A percentile compares a stretch with the other conserved stretches of the same genome.
Conservation (phyloP, 2,797 vertebrate species). For the Rhynchonycteris naso region DNA sequence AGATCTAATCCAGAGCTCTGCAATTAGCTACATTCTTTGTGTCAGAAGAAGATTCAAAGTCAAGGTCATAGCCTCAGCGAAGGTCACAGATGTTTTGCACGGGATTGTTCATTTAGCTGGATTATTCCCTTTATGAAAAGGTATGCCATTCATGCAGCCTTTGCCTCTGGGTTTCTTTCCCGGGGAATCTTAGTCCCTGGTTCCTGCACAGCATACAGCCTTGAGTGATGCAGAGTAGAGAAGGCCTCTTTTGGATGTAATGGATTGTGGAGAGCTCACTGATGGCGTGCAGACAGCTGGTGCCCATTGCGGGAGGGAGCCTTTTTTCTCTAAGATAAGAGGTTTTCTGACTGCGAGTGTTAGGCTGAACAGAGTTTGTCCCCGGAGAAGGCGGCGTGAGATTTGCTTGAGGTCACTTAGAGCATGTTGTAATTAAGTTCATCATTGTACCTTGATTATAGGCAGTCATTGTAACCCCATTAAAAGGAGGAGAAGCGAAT, state of each 20-base stretch:
- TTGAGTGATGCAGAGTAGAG: not conserved
- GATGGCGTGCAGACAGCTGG: not conserved
- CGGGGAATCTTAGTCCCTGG: constrained; percentile 43
- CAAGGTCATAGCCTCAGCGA: constrained; percentile 66
- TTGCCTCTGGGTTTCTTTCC: constrained; percentile 68
- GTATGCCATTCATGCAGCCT: constrained; percentile 66
- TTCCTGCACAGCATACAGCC: constrained; percentile 35
- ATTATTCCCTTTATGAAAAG: constrained; percentile 71
- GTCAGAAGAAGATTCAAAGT: constrained; percentile 60
- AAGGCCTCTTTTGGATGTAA: constrained; percentile 35
- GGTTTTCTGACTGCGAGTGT: constrained; percentile 53
- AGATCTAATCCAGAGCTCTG: constrained; percentile 23
- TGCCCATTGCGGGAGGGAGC: constrained; percentile 4
- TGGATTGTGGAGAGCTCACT: constrained; percentile 34
- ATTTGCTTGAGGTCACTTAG: constrained; percentile 61
- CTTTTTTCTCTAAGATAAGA: constrained; percentile 67
- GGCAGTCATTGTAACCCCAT: constrained; percentile 60
- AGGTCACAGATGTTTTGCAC: constrained; percentile 34
- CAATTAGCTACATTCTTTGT: constrained; percentile 63
- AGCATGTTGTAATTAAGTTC: constrained; percentile 41
- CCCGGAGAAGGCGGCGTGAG: constrained; percentile 21
- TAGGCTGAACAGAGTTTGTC: constrained; percentile 27
- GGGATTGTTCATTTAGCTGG: constrained; percentile 62
- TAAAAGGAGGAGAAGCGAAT: constrained; percentile 51
- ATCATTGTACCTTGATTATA: constrained; percentile 61